These are phyloP conservation scores for Tachypleus tridentatus DNA, from an alignment of 1,140 invertebrate genomes.

Conservation along the genomic window DNA sequence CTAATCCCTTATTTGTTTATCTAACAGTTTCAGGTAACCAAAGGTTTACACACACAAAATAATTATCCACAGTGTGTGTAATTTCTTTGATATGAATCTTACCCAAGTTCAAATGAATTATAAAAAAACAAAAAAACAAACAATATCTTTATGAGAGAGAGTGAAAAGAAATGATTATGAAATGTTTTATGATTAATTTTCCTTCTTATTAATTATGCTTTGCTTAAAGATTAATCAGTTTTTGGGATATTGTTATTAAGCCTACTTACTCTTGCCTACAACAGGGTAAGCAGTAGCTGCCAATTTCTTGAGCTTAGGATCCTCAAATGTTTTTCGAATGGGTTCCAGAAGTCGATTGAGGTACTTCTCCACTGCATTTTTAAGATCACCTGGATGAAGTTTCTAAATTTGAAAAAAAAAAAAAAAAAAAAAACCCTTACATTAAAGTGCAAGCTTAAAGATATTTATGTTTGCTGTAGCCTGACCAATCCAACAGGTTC, in stretches of 20 bases:
- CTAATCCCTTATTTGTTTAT: no score
- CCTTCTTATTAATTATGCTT: constrained; percentile 1
- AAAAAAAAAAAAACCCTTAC: constrained; percentile 38
- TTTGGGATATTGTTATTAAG: not conserved
- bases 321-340: constrained; percentile 69
- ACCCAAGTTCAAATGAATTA: no score
- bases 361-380: constrained; percentile 63
- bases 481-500: no score
- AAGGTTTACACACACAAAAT: no score
- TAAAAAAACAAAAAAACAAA: no score
- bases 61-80: no score
- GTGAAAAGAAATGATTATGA: not conserved
- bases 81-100: no score
- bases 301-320: constrained; percentile 57
- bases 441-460: no score
- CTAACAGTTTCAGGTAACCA: no score
- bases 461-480: no score
- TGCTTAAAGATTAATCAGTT: not conserved
- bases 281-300: constrained; percentile 66
- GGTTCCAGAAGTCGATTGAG: constrained; percentile 82
- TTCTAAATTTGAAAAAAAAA: constrained; percentile 60
- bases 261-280: constrained; percentile 38
- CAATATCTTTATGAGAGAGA: no score
- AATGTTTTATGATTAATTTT: not conserved
- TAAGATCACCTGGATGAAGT: constrained; percentile 88